A percentile compares a stretch with the other conserved stretches of the same genome.
Evolutionary conservation across 2,797 vertebrate species (phyloP).

Genomic region (Centropyge bicolor): DNA sequence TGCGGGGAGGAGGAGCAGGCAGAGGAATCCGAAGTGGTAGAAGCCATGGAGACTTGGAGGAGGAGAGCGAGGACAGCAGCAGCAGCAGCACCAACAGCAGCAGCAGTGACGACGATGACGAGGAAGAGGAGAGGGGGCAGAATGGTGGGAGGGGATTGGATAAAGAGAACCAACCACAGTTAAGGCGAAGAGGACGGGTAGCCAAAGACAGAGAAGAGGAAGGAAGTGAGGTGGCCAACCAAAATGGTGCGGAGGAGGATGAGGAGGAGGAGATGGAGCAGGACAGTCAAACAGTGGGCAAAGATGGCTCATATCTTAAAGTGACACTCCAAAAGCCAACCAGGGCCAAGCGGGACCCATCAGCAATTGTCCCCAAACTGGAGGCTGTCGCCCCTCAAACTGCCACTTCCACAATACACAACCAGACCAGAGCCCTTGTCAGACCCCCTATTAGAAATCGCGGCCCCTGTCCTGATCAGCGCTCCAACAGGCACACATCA

Average conservation of each 20-base stretch:
- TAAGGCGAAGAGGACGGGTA: conserved; percentile 54
- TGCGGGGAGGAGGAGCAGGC: conserved; percentile 79
- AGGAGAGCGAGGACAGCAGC: conserved; percentile 70
- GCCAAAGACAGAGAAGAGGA: conserved; percentile 79
- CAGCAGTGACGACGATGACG: conserved; percentile 43
- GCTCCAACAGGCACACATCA: conserved; percentile 62
- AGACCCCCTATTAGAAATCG: conserved; percentile 86
- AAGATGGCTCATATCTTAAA: conserved; percentile 88
- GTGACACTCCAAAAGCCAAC: conserved; percentile 94
- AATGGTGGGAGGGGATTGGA: conserved; percentile 68
- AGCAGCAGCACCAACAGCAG: conserved; percentile 60
- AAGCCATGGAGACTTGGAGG: conserved; percentile 59
- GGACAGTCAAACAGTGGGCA: conserved; percentile 84
- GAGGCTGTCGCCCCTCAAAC: conserved; percentile 90
- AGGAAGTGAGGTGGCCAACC: conserved; percentile 67
- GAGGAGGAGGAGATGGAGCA: conserved; percentile 87
- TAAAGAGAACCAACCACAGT: conserved; percentile 84
- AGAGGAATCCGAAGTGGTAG: conserved; percentile 66
- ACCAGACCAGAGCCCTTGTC: conserved; percentile 81
- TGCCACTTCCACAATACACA: conserved; percentile 66
- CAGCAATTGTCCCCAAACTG: conserved; percentile 96
- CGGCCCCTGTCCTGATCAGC: conserved; percentile 61
- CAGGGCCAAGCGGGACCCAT: conserved; percentile 85
- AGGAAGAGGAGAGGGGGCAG: conserved; percentile 62
- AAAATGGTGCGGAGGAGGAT: conserved; percentile 70